Conservation (phyloP, 2,888 invertebrate species). For the Cylindroiulus punctatus region DNA sequence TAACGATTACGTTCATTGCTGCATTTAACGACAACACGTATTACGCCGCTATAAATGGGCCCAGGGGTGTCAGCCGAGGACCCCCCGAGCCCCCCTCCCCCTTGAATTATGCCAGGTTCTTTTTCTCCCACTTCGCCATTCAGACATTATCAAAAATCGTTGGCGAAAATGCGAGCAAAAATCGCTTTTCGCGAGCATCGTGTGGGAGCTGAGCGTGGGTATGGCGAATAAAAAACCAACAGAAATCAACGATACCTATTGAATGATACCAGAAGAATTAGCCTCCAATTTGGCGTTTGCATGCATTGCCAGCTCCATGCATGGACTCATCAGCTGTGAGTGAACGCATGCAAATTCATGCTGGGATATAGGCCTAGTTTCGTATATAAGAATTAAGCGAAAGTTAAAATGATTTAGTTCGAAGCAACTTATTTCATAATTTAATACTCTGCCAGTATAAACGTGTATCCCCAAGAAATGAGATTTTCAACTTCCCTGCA, state of each 20-base stretch:
- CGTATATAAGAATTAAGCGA: too few species aligned
- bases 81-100: not conserved
- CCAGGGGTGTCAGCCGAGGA: constrained; percentile 8
- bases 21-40: constrained; percentile 52
- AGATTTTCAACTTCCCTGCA: too few species aligned
- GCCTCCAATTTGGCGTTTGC: not conserved
- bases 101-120: constrained; percentile 20
- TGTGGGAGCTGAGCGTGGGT: not conserved
- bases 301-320: too few species aligned
- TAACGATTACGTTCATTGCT: constrained; percentile 52
- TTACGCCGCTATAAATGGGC: constrained; percentile 30
- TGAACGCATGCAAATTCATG: too few species aligned
- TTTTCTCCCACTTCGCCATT: not conserved
- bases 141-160: constrained; percentile 4
- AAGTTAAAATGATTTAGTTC: too few species aligned
- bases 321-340: too few species aligned
- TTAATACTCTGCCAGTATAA: too few species aligned
- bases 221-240: not conserved
- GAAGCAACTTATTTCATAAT: too few species aligned
- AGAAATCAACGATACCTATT: not conserved
- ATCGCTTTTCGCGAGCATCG: not conserved
- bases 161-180: not conserved
- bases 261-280: not conserved
- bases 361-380: too few species aligned
- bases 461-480: too few species aligned